These are phyloP conservation scores for Pristionchus exspectatus DNA, from an alignment of 2,888 invertebrate species.

Conservation along the genomic window DNA sequence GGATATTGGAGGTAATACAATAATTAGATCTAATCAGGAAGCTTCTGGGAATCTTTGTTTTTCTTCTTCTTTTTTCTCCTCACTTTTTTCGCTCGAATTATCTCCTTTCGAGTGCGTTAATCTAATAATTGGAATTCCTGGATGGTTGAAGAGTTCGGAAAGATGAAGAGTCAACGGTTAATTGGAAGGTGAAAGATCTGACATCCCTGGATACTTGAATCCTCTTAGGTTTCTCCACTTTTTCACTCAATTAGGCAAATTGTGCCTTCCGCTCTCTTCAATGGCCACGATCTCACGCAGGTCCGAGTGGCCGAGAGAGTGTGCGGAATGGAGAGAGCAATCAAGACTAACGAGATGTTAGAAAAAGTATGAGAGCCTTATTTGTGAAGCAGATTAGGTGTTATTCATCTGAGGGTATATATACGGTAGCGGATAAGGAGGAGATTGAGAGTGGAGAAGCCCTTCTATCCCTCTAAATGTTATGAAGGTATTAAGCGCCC, in stretches of 20 bases:
- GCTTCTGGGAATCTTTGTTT: no score
- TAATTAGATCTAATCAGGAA: no score
- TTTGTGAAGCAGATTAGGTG: background rate
- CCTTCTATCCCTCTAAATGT: background rate
- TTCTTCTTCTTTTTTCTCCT: no score
- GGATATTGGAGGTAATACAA: no score
- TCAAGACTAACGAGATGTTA: background rate
- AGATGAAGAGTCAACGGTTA: no score
- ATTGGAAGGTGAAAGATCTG: no score
- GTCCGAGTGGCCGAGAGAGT: no score
- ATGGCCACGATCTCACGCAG: no score
- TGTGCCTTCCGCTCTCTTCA: background rate
- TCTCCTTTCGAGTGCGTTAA: no score
- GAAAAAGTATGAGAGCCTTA: background rate
- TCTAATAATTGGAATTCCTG: no score
- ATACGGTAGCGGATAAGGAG: background rate
- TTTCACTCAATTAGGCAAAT: background rate
- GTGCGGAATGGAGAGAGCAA: background rate
- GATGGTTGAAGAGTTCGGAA: no score
- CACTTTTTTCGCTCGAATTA: no score
- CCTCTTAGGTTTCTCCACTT: background rate
- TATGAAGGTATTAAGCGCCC: background rate
- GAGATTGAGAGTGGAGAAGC: background rate
- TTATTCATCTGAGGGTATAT: background rate
- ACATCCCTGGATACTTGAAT: background rate